These are phyloP conservation scores for Nycticorax nycticorax DNA, from an alignment of 2,113 vertebrate species.

Conservation along the genomic window DNA sequence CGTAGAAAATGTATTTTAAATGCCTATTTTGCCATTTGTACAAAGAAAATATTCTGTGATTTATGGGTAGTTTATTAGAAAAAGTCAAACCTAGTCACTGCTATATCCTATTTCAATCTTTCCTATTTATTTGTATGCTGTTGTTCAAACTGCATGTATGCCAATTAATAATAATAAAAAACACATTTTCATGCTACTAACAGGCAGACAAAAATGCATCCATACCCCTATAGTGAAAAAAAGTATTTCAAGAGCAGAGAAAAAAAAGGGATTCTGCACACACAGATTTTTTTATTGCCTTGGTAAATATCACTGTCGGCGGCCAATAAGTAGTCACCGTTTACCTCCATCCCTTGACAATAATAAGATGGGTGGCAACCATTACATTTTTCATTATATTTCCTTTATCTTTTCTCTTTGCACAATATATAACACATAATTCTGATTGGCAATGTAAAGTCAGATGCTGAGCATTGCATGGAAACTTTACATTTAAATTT, in stretches of 20 bases:
- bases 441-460: background rate
- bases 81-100: background rate
- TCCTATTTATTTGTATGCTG: background rate
- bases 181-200: background rate
- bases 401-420: background rate
- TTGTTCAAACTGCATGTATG: background rate
- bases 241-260: background rate
- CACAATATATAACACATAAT: background rate
- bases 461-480: background rate
- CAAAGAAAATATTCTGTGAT: constrained; percentile 17
- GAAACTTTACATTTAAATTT: background rate
- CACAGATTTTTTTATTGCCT: background rate
- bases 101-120: background rate
- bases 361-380: background rate
- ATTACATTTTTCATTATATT: background rate
- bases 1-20: constrained; percentile 26
- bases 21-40: constrained; percentile 3
- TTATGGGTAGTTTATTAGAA: constrained; percentile 28
- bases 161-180: background rate
- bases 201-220: background rate
- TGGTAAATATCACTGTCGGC: background rate
- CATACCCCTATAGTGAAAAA: background rate
- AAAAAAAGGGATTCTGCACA: background rate
- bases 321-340: background rate
- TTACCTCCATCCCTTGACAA: background rate